Evolutionary conservation across 1,140 invertebrate genomes (phyloP), one percentile per base, ranked within the genome.

Genomic region (Babylonia areolata): DNA sequence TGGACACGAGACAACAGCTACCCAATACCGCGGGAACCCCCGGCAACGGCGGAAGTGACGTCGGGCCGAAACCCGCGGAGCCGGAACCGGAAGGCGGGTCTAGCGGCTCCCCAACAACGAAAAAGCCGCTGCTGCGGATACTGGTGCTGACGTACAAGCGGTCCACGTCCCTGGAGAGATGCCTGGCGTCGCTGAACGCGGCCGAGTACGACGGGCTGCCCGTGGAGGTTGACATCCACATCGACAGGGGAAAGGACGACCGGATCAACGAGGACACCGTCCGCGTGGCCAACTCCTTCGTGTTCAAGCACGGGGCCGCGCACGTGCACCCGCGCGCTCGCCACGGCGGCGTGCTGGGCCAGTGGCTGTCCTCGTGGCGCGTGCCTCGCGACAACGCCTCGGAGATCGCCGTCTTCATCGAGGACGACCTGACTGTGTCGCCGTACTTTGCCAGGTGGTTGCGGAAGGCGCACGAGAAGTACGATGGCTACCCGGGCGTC

Each of bases 361-460:
- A 93, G 78, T 93, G 92, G 92, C 73, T 93, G 2, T 81, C 87
- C 23, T 91, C 92, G 0, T 93, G 92, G 92, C 79, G 89, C 23
- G 64, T 84, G 37, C 82, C 82, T 20, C 88, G 0, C 54, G 39
- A 15, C 51, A 84, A 31, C 84, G 89, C 31, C 11, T 87, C 89
- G 28, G 92, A 93, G 87, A 91, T 93, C 23, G 92, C 89, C 31
- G 73, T 93, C 3, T 89, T 93, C 35, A 69, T 93, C 5, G 92
- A 93, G 81, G 92, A 93, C 81, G 92, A 93, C 83, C 28, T 92
- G 15, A 89, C 89, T 15, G 89, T 93, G 12, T 92, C 92, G 6
- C 88, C 86, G 54, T 88, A 90, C 77, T 91, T 91, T 42, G 92
- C 91, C 81, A 77, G 81, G 17, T 93, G 89, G 86, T 79, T 93